Evolutionary conservation across 2,797 vertebrate genomes (phyloP), one percentile per base, ranked within the genome.

Genomic region (Steatocranus sp.): DNA sequence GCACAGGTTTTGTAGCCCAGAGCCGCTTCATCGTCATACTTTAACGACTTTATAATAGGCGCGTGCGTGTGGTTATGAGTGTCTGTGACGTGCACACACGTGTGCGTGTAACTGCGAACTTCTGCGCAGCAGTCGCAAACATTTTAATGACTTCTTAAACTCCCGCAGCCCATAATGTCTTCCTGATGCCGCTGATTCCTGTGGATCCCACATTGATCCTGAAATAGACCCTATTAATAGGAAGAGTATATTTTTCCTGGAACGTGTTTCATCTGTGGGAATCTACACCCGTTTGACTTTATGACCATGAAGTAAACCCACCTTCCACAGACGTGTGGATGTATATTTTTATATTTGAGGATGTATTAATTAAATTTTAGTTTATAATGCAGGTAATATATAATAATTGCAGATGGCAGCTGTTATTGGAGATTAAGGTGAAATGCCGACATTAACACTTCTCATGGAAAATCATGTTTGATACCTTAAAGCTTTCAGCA

Each of bases 1-100:
- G 48, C 3, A 25, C 79, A 83, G 78, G 46, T 79, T 88, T 91
- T 83, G 84, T 25, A 75, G 78, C 86, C 81, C 3, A 53, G 54
- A 41, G 63, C 48, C 5, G 41, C 61, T 79, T 43, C 83, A 23
- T 86, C 77, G 61, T 88, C 84, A 73, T 53, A 75, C 56, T 78
- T 76, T 88, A 89, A 86, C 79, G 70, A 75, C 75, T 32, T 2
- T 32, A 50, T 86, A 85, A 89, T 78, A 54, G 82, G 23, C 1
- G 32, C 27, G 53, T 75, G 3, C 75, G 34, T 75, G 83, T 20
- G 63, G 41, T 36, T 84, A 4, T 5, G 58, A 17, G 75, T 75
- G 75, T 53, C 11, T 70, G 74, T 50, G n/a, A 12, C 4, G 6
- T 3, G 17, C 51, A 15, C 25, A 49, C 17, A 61, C 20, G 4